phyloP scores from a whole-genome alignment of 2,888 invertebrate species.

The Thymelicus lineola region DNA sequence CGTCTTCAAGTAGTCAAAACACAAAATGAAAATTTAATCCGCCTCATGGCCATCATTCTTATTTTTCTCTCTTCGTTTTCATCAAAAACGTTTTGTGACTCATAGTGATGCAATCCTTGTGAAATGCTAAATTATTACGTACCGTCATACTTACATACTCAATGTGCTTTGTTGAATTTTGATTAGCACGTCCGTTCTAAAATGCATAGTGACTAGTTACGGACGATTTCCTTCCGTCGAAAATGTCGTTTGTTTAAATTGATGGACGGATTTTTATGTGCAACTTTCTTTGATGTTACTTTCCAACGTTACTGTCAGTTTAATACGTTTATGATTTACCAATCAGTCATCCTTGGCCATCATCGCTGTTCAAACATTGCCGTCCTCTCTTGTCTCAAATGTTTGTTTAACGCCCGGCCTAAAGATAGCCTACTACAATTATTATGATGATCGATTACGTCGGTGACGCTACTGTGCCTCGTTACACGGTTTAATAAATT shows the following conservation, averaged over 20 bases:
- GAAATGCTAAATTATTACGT: slow-evolving; percentile 61
- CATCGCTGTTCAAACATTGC: slow-evolving; percentile 60
- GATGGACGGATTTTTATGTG: slow-evolving; percentile 47
- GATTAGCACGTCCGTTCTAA: slow-evolving; percentile 70
- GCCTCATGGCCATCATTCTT: slow-evolving; percentile 7
- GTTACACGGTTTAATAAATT: slow-evolving; percentile 63
- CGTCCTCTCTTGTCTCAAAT: slow-evolving; percentile 68
- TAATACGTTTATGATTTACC: slow-evolving; percentile 50
- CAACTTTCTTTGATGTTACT: slow-evolving; percentile 54
- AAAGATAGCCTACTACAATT: slow-evolving; percentile 60
- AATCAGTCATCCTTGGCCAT: slow-evolving; percentile 56
- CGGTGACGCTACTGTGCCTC: slow-evolving; percentile 56
- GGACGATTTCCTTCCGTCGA: slow-evolving; percentile 58
- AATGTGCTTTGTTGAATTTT: slow-evolving; percentile 63
- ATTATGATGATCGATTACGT: slow-evolving; percentile 75
- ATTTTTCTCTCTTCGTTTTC: slow-evolving; percentile 10
- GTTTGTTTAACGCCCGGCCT: slow-evolving; percentile 63
- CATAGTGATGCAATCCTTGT: slow-evolving; percentile 63
- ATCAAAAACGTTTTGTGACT: slow-evolving; percentile 47
- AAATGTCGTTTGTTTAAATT: slow-evolving; percentile 39
- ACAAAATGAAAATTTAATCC: slow-evolving; percentile 12
- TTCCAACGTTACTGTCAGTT: slow-evolving; percentile 52
- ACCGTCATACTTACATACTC: slow-evolving; percentile 43
- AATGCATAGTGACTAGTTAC: slow-evolving; percentile 51
- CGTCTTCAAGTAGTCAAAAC: slow-evolving; percentile 1